A percentile compares a stretch with the other conserved stretches of the same genome.
phyloP scores from a whole-genome alignment of 2,888 invertebrate species.

The Ischnura elegans region DNA sequence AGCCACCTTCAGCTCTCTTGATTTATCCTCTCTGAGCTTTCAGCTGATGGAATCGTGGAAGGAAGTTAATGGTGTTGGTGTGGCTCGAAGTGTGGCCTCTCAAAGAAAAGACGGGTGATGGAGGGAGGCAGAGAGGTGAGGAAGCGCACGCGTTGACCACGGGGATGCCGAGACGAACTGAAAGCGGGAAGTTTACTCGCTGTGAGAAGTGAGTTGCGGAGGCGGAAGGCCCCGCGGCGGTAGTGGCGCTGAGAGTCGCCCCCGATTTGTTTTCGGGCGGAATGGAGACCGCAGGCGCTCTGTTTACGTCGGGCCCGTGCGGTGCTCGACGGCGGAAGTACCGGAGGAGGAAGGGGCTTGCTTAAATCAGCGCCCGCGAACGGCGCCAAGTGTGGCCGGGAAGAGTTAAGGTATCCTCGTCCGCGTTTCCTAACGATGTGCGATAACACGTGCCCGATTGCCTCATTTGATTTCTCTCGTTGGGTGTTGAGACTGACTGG shows the following conservation, averaged over 20 bases:
- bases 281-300: neutral
- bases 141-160: neutral
- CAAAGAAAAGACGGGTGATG: too few relatives aligned
- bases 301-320: conserved; percentile 1
- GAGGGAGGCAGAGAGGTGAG: too few relatives aligned
- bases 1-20: too few relatives aligned
- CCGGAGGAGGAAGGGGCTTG: neutral
- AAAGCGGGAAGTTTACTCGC: neutral
- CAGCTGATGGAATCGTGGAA: too few relatives aligned
- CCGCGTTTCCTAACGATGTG: neutral
- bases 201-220: neutral
- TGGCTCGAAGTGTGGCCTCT: too few relatives aligned
- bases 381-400: neutral
- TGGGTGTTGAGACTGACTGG: neutral
- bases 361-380: neutral
- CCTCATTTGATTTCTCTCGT: neutral
- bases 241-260: neutral
- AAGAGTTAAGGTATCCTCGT: neutral
- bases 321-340: neutral
- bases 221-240: neutral
- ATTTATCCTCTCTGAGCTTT: too few relatives aligned
- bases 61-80: too few relatives aligned
- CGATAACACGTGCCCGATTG: neutral
- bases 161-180: neutral
- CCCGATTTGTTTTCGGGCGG: conserved; percentile 25